These are phyloP conservation scores for Brachyalestes nurse DNA, from an alignment of 2,797 vertebrate species.

Conservation along the genomic window DNA sequence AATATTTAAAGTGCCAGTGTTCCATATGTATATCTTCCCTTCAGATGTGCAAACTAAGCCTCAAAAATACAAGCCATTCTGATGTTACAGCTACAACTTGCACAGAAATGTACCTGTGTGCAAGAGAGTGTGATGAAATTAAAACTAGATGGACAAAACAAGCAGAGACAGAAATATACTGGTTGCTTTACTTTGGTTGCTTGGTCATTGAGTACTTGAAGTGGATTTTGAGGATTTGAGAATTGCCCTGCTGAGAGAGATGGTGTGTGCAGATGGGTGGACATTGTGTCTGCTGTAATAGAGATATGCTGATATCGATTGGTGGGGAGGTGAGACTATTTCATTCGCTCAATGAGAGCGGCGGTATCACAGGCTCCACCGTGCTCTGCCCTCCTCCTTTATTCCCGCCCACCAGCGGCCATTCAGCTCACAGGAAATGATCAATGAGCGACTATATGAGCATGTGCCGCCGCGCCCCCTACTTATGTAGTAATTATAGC, in stretches of 20 bases:
- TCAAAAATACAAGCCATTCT: no score
- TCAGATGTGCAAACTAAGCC: no score
- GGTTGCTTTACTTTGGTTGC: not conserved
- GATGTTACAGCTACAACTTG: no score
- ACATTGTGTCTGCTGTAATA: slow-evolving; percentile 23
- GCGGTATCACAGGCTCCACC: not conserved
- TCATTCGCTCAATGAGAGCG: slow-evolving; percentile 17
- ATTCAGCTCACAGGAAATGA: slow-evolving; percentile 40
- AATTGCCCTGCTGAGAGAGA: not conserved
- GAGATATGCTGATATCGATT: slow-evolving; percentile 43
- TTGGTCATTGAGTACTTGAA: not conserved
- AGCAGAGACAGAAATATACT: not conserved
- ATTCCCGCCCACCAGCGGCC: slow-evolving; percentile 19
- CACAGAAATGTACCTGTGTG: not conserved
- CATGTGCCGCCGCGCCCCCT: slow-evolving; percentile 14
- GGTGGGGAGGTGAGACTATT: slow-evolving; percentile 36
- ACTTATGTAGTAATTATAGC: slow-evolving; percentile 48
- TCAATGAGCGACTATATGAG: slow-evolving; percentile 44
- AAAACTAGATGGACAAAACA: not conserved
- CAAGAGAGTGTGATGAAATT: not conserved
- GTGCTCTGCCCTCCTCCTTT: slow-evolving; percentile 3
- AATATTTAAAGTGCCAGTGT: no score
- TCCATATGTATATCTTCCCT: no score
- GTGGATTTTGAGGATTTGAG: not conserved
- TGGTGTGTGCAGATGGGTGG: not conserved